These are phyloP conservation scores for Menidia beryllina DNA, from an alignment of 2,113 vertebrate genomes.

Conservation along the genomic window DNA sequence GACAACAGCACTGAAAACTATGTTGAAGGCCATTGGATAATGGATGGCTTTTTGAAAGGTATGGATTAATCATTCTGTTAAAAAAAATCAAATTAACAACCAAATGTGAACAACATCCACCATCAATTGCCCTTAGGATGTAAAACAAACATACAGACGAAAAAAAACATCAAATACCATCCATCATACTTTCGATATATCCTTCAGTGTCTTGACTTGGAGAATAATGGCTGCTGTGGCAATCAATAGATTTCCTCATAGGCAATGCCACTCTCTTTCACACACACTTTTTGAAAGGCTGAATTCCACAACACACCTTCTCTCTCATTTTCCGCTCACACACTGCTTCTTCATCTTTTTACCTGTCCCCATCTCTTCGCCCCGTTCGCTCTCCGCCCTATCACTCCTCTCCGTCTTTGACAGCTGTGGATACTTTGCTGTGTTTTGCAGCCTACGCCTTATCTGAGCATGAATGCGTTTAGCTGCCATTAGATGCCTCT, in stretches of 20 bases:
- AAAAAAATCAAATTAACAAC: constrained; percentile 11
- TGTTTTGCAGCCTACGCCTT: constrained; percentile 72
- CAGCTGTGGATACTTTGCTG: constrained; percentile 74
- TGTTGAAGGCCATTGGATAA: constrained; percentile 28
- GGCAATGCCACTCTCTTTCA: constrained; percentile 59
- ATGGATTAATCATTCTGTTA: background rate
- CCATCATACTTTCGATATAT: constrained; percentile 48
- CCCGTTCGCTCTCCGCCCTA: constrained; percentile 20
- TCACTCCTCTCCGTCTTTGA: constrained; percentile 47
- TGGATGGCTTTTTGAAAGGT: constrained; percentile 3
- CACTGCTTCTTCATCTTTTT: constrained; percentile 64
- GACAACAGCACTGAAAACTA: constrained; percentile 13
- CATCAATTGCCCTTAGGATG: constrained; percentile 4
- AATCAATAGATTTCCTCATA: constrained; percentile 73
- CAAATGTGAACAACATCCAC: constrained; percentile 25
- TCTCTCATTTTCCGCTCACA: constrained; percentile 49
- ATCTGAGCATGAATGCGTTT: constrained; percentile 75
- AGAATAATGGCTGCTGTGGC: constrained; percentile 64
- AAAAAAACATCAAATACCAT: constrained; percentile 47
- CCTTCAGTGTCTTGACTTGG: constrained; percentile 49
- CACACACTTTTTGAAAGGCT: constrained; percentile 62
- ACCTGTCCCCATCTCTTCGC: constrained; percentile 34
- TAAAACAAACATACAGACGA: no score
- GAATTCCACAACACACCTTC: constrained; percentile 37
- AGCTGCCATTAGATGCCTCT: constrained; percentile 76